phyloP scores from a whole-genome alignment of 2,113 vertebrate species.

The Peromyscus californicus region DNA sequence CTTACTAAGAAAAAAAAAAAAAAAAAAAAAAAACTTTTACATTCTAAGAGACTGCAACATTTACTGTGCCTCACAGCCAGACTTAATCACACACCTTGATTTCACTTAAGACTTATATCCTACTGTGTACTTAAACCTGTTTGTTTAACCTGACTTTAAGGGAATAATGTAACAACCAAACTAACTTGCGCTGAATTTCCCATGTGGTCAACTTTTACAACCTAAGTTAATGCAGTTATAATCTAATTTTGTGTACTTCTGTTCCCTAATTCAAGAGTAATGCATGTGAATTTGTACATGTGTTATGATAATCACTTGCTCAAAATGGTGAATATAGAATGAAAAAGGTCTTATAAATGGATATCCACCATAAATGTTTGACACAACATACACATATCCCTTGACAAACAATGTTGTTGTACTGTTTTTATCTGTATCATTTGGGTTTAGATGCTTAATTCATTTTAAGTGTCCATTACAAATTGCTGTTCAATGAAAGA shows the following conservation, averaged over 20 bases:
- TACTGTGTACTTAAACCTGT: neutral
- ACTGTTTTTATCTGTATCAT: neutral
- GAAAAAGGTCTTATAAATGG: neutral
- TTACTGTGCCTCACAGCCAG: neutral
- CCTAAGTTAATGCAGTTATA: neutral
- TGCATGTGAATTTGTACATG: neutral
- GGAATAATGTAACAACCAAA: neutral
- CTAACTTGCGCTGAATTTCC: neutral
- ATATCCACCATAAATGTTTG: neutral
- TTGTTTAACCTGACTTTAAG: neutral
- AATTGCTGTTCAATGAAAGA: neutral
- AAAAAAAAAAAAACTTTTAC: no score
- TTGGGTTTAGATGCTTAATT: neutral
- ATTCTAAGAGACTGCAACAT: neutral
- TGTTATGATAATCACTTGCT: neutral
- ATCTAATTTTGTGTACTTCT: neutral
- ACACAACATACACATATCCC: neutral
- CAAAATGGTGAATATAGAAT: neutral
- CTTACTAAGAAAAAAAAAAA: neutral
- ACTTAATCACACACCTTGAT: neutral
- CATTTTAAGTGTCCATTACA: neutral
- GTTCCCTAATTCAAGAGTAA: neutral
- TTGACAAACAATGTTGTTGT: neutral
- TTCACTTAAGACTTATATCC: neutral
- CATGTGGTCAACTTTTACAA: neutral